Conservation (phyloP, 1,140 invertebrate genomes). For the Orchestia grillus region DNA sequence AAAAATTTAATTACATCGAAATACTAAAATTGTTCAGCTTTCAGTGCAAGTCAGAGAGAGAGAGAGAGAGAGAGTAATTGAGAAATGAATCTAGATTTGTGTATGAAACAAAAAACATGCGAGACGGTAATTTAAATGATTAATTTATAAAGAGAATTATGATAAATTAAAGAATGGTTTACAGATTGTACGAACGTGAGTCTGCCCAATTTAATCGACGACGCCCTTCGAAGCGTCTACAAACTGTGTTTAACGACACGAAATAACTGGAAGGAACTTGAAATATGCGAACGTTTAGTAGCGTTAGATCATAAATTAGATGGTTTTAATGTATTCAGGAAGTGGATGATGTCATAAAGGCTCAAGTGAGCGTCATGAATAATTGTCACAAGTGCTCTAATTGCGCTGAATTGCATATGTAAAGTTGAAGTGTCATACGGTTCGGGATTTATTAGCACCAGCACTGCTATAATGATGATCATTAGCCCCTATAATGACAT, state of each 20-base stretch:
- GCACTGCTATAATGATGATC: background rate
- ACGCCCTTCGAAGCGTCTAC: background rate
- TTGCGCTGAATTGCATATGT: slow-evolving; percentile 12
- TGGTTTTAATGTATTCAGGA: slow-evolving; percentile 49
- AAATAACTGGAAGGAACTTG: background rate
- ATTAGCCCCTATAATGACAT: background rate
- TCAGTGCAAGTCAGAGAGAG: no score
- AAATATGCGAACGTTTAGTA: background rate
- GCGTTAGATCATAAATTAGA: background rate
- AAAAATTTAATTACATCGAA: no score
- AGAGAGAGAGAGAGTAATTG: no score
- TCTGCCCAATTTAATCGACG: background rate
- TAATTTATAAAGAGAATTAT: no score
- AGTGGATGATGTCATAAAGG: background rate
- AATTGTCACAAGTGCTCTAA: slow-evolving; percentile 4
- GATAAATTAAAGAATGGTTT: background rate
- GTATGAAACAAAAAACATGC: no score
- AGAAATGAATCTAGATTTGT: no score
- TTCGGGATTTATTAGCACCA: background rate
- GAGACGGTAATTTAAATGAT: no score
- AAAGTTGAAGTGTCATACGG: slow-evolving; percentile 33
- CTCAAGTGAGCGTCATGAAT: slow-evolving; percentile 4
- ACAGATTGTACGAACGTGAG: background rate
- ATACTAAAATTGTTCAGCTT: no score
- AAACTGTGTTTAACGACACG: background rate